A percentile compares a stretch with the other conserved stretches of the same genome.
These are phyloP conservation scores for Perca flavescens DNA, from an alignment of 2,113 vertebrate species.

Conservation along the genomic window DNA sequence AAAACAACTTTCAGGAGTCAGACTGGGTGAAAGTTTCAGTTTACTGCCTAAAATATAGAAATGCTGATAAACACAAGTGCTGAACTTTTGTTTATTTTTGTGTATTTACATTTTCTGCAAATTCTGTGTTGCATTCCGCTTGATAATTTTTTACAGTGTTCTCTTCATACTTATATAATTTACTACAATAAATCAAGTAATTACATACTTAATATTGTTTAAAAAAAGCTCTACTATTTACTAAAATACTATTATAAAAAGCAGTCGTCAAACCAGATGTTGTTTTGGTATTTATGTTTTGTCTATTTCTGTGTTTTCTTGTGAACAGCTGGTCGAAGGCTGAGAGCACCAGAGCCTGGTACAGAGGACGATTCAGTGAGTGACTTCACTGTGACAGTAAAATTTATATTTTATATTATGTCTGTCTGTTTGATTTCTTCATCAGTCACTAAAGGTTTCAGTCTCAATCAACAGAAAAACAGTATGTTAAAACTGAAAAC, in stretches of 20 bases:
- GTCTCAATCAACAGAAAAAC: background rate
- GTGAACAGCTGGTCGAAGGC: conserved; percentile 74
- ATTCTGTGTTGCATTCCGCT: background rate
- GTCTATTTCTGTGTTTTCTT: conserved; percentile 1
- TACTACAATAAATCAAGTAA: background rate
- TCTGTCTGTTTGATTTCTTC: background rate
- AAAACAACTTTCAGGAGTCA: conserved; percentile 28
- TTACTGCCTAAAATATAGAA: conserved; percentile 16
- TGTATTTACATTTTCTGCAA: background rate
- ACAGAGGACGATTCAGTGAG: conserved; percentile 82
- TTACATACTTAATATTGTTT: background rate
- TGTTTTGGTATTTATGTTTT: background rate
- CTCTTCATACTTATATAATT: background rate
- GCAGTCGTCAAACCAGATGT: background rate
- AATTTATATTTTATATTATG: background rate
- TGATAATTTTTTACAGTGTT: background rate
- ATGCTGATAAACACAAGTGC: background rate
- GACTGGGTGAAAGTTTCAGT: conserved; percentile 1
- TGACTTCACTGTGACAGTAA: conserved; percentile 1
- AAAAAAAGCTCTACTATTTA: background rate
- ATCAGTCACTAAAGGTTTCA: background rate
- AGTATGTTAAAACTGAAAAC: background rate
- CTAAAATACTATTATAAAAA: background rate
- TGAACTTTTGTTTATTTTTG: background rate
- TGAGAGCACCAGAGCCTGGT: conserved; percentile 78